These are phyloP conservation scores for Poeciliopsis turneri DNA, from an alignment of 2,797 vertebrate species.

Conservation along the genomic window DNA sequence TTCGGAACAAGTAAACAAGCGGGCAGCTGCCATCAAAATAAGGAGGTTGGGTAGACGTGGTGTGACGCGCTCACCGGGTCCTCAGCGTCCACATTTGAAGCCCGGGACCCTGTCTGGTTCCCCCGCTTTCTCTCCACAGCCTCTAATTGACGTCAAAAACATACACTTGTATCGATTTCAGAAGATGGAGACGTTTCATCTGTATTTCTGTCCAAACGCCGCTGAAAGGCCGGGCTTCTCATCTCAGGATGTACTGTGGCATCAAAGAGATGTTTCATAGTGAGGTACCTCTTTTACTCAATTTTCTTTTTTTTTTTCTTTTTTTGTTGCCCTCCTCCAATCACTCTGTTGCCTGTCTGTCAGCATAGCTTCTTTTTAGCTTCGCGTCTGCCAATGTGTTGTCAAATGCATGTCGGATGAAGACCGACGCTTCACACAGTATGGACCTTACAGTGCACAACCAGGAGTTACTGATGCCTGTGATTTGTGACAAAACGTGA, in stretches of 20 bases:
- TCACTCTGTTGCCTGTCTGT: slow-evolving; percentile 38
- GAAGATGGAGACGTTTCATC: slow-evolving; percentile 47
- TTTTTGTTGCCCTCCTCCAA: slow-evolving; percentile 1
- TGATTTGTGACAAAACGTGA: background rate
- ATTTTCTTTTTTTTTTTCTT: background rate
- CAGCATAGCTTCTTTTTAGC: slow-evolving; percentile 38
- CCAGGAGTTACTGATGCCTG: background rate
- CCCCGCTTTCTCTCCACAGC: background rate
- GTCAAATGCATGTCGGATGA: slow-evolving; percentile 27
- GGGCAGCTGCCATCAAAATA: background rate
- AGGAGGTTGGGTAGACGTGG: background rate
- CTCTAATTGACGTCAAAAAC: slow-evolving; percentile 15
- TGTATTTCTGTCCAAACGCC: slow-evolving; percentile 42
- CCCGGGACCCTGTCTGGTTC: background rate
- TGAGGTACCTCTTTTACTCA: slow-evolving; percentile 16
- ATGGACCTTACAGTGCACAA: slow-evolving; percentile 20
- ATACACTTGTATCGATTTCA: slow-evolving; percentile 29
- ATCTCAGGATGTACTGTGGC: slow-evolving; percentile 54
- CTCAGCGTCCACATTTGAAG: background rate
- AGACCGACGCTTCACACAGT: slow-evolving; percentile 9
- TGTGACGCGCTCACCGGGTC: background rate
- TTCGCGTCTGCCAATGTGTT: slow-evolving; percentile 28
- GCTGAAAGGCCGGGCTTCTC: slow-evolving; percentile 60
- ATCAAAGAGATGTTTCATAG: slow-evolving; percentile 67
- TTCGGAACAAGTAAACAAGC: background rate